These are phyloP conservation scores for Sinohyriopsis cumingii DNA, from an alignment of 2,888 invertebrate species.

Conservation along the genomic window DNA sequence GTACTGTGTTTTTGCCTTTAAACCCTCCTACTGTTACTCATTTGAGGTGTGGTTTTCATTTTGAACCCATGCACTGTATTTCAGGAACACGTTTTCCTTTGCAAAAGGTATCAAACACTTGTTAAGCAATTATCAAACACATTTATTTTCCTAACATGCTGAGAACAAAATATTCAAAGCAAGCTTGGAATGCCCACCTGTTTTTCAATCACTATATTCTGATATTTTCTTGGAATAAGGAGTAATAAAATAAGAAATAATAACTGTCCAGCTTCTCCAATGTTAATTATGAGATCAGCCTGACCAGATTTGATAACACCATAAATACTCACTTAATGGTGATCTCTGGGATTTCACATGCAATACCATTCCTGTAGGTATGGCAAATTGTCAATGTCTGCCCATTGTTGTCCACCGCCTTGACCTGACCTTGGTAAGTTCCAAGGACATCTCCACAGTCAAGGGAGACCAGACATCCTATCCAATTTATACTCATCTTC, in stretches of 20 bases:
- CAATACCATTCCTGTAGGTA: constrained; percentile 87
- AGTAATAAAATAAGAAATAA: too few species aligned
- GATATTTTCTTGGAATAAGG: neutral
- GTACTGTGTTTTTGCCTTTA: too few species aligned
- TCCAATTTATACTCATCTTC: constrained; percentile 72
- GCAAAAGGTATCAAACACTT: too few species aligned
- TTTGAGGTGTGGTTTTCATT: too few species aligned
- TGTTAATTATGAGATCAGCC: too few species aligned
- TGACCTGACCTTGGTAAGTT: constrained; percentile 86
- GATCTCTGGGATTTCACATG: constrained; percentile 77
- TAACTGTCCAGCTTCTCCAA: too few species aligned
- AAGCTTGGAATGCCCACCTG: neutral
- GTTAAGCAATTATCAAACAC: too few species aligned
- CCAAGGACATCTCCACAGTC: constrained; percentile 85
- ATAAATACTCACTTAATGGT: constrained; percentile 76
- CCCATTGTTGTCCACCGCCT: constrained; percentile 80
- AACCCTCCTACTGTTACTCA: too few species aligned
- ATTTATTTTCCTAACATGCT: too few species aligned
- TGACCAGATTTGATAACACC: too few species aligned
- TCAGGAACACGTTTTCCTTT: too few species aligned
- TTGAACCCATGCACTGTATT: too few species aligned
- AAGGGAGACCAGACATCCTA: constrained; percentile 88
- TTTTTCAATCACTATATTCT: neutral
- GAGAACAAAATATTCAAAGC: neutral
- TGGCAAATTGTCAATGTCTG: constrained; percentile 82